These are phyloP conservation scores for Hippocampus comes DNA, from an alignment of 2,113 vertebrate species.

Conservation along the genomic window DNA sequence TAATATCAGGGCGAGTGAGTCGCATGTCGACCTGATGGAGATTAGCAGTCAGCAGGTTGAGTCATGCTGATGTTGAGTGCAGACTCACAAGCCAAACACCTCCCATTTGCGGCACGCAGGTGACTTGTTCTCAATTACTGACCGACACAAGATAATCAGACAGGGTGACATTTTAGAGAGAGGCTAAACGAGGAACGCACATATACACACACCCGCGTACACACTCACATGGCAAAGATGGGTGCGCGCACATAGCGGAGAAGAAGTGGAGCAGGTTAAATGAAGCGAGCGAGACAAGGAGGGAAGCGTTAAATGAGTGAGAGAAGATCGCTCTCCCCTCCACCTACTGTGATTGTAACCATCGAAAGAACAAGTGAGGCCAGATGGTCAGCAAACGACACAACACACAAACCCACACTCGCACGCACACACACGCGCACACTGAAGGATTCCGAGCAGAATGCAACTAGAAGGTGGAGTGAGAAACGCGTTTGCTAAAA, in stretches of 20 bases:
- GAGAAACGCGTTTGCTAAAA: slow-evolving; percentile 32
- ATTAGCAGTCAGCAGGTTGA: slow-evolving; percentile 59
- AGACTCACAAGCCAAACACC: slow-evolving; percentile 23
- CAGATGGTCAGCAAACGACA: slow-evolving; percentile 54
- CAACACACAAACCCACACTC: slow-evolving; percentile 4
- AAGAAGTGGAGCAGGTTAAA: slow-evolving; percentile 60
- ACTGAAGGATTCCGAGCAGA: slow-evolving; percentile 14
- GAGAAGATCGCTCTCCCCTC: slow-evolving; percentile 64
- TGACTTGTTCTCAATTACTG: slow-evolving; percentile 60
- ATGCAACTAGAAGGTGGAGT: slow-evolving; percentile 18
- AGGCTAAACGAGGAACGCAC: not conserved
- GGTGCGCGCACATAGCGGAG: slow-evolving; percentile 5
- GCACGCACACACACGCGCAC: not conserved
- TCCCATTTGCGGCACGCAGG: slow-evolving; percentile 52
- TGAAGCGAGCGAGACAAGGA: slow-evolving; percentile 62
- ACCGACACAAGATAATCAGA: slow-evolving; percentile 54
- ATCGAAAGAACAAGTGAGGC: slow-evolving; percentile 39
- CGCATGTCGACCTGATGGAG: slow-evolving; percentile 22
- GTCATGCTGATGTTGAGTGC: slow-evolving; percentile 26
- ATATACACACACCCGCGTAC: not conserved
- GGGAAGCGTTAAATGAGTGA: slow-evolving; percentile 67
- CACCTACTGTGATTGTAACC: slow-evolving; percentile 61
- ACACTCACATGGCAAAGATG: slow-evolving; percentile 2
- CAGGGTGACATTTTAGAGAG: slow-evolving; percentile 41
- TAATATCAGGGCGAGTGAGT: slow-evolving; percentile 40